Conservation (phyloP, 2,888 invertebrate genomes). For the Homarus gammarus region DNA sequence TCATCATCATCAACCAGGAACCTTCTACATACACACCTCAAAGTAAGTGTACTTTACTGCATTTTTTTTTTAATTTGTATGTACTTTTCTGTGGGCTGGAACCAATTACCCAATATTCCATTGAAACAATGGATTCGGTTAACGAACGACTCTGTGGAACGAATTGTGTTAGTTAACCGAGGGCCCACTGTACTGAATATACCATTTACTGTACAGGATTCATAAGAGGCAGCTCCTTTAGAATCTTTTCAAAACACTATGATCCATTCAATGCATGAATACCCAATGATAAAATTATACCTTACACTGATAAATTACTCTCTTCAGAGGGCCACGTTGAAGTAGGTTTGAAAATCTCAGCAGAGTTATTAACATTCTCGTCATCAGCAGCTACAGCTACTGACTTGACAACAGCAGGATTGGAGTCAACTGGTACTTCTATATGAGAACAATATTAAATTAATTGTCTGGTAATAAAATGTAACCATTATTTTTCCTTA, state of each 20-base stretch:
- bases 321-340: slow-evolving; percentile 32
- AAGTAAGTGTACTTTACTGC: too few species aligned
- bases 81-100: too few species aligned
- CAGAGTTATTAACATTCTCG: neutral
- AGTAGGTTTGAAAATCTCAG: slow-evolving; percentile 20
- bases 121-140: too few species aligned
- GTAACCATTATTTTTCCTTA: too few species aligned
- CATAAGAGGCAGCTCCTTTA: neutral
- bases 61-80: too few species aligned
- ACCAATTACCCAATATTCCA: too few species aligned
- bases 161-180: too few species aligned
- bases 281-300: neutral
- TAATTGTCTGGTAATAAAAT: neutral
- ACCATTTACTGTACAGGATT: neutral
- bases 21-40: too few species aligned
- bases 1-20: too few species aligned
- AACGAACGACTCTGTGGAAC: too few species aligned
- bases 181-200: too few species aligned
- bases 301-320: slow-evolving; percentile 27
- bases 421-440: slow-evolving; percentile 4
- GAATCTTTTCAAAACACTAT: neutral
- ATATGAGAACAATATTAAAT: neutral
- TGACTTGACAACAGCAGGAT: neutral
- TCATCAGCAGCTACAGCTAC: neutral
- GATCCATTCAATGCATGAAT: neutral